Conservation (phyloP, 2,888 invertebrate species). For the Pollenia labialis region DNA sequence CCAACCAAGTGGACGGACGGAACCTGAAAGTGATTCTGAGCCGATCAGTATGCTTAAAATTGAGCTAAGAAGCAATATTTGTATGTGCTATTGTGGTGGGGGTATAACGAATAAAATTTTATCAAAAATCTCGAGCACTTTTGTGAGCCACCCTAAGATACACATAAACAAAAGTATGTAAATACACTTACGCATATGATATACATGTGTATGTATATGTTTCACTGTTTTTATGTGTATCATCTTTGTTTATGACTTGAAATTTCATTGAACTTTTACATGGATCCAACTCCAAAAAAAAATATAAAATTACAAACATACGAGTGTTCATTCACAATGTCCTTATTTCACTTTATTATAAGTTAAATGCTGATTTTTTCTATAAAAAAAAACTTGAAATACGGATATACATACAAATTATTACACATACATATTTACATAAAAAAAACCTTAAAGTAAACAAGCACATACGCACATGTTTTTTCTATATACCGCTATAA, state of each 20-base stretch:
- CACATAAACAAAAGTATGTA: neutral
- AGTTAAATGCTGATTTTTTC: neutral
- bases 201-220: neutral
- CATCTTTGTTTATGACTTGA: constrained; percentile 51
- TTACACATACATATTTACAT: neutral
- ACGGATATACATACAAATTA: too few relatives aligned
- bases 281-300: constrained; percentile 17
- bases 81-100: too few relatives aligned
- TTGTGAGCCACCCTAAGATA: neutral
- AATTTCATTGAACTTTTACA: constrained; percentile 64
- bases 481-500: neutral
- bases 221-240: constrained; percentile 23
- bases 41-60: too few relatives aligned
- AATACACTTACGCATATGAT: too few relatives aligned
- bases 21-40: too few relatives aligned
- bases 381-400: too few relatives aligned
- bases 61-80: too few relatives aligned
- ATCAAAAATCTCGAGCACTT: too few relatives aligned
- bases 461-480: neutral
- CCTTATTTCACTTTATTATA: neutral
- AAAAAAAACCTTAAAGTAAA: neutral
- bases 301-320: neutral
- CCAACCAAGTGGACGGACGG: too few relatives aligned
- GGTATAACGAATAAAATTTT: too few relatives aligned
- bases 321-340: neutral